Evolutionary conservation across 1,140 invertebrate species (phyloP), one percentile per base, ranked within the genome.

Genomic region (Frieseomelitta varia): DNA sequence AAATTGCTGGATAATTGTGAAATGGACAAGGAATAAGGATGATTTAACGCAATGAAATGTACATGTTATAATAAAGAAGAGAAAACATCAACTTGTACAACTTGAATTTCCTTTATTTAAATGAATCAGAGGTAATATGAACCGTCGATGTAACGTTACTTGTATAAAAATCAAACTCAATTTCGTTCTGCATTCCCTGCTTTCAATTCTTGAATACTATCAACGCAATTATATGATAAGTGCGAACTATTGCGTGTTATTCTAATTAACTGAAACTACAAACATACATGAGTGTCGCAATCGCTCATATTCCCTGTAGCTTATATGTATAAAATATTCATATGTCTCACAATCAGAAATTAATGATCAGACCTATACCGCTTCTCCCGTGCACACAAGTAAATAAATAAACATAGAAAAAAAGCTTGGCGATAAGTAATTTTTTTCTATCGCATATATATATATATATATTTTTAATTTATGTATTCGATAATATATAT

Each of bases 291-390:
- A n/a, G 4, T 79, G 79, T 85, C 68, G 82, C 75, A 88, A 88
- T 61, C 61, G 77, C 68, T 74, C 78, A 84, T 86, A 84, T 71
- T 79, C 73, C 87, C 61, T 55, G 34, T 67, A 53, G 79, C 71
- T 56, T 82, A 34, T 88, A 68, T 34, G 67, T 89, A 88, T 86
- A 89, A 86, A 88, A 89, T 88, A 86, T 81, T 80, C 24, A 83
- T 76, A 56, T 88, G 34, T 88, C 73, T 89, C 88, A 88, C 88
- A 89, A 89, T 87, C 88, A 88, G 87, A 89, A 84, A 81, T 86
- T 86, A 77, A 83, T 89, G 85, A 81, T 88, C 77, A 85, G 78
- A 79, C 83, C 68, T 39, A n/a, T 78, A 88, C 81, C 84, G 24
- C 61, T 84, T 80, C 34, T 85, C 83, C 76, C 65, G 34, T 80